Evolutionary conservation across 2,888 invertebrate genomes (phyloP).

Genomic region (Ophion slaviceki): DNA sequence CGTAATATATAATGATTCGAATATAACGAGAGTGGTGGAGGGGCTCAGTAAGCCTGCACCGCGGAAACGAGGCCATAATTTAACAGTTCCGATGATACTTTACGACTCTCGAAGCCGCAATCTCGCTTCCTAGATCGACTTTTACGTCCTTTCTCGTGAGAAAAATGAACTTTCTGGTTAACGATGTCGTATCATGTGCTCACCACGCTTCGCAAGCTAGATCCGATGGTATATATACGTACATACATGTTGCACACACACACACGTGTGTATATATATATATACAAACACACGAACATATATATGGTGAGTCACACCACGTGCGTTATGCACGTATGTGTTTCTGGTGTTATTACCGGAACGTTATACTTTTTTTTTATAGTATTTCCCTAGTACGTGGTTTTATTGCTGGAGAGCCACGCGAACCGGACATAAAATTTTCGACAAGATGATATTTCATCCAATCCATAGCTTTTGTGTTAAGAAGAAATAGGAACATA

Average conservation of each 20-base stretch:
- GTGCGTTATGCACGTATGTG: background rate
- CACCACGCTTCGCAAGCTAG: conserved; percentile 20
- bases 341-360: background rate
- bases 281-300: background rate
- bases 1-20: conserved; percentile 56
- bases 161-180: conserved; percentile 64
- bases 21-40: conserved; percentile 24
- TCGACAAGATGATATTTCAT: conserved; percentile 5
- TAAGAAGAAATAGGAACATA: background rate
- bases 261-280: background rate
- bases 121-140: conserved; percentile 67
- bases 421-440: background rate
- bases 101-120: conserved; percentile 72
- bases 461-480: background rate
- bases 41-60: conserved; percentile 44
- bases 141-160: conserved; percentile 72
- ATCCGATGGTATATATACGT: conserved; percentile 3
- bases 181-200: conserved; percentile 62
- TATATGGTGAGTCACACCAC: background rate
- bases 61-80: conserved; percentile 71
- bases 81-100: conserved; percentile 74
- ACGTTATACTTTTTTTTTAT: background rate
- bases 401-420: background rate
- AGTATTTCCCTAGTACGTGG: background rate
- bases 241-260: conserved; percentile 3